Base-by-base conservation (phyloP, 2,888 invertebrate genomes). In the Rhodophaea formosa region DNA sequence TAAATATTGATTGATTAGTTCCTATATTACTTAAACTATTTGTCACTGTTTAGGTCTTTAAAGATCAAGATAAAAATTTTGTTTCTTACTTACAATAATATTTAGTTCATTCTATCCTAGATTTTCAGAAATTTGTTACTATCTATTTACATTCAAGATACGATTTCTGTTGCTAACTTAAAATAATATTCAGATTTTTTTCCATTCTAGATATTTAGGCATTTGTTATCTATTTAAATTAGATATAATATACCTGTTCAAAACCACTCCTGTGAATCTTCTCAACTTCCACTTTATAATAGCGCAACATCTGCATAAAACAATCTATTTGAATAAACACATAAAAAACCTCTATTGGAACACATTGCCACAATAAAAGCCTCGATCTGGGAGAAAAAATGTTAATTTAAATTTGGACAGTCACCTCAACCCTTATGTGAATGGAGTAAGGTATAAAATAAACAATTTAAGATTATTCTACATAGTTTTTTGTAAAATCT, bases 321-420 rank as follows among this genome's bases (percentile, higher is more conserved):
- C 79, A 79, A 83, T 80, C 71, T 72, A 79, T 76, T 73, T 73
- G 65, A 81, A 78, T 75, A 83, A 80, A 85, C 70, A 82, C 62
- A 63, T 61, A 70, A 82, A 80, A 81, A 86, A 77, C 65, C 62
- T 71, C 67, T 66, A 70, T 78, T 73, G 70, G 70, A 82, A 80
- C 88, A 87, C 83, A 88, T 86, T 88, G 86, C 84, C 74, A 75
- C 76, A 78, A 79, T 78, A 80, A 51, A 79, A 82, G 67, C 69
- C 65, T 69, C 70, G 63, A 79, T 74, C 62, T 17, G 17, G 12
- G 59, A 59, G 56, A 60, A 65, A 67, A 68, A 67, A 66, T 39
- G 39, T 47, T 58, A 62, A 67, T 70, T 65, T 66, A 63, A 66
- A 66, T 67, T 59, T 29, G 30, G 16, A 47, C 17, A 17, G 5